phyloP scores from a whole-genome alignment of 2,113 vertebrate species.

The Myrmecophaga tridactyla region DNA sequence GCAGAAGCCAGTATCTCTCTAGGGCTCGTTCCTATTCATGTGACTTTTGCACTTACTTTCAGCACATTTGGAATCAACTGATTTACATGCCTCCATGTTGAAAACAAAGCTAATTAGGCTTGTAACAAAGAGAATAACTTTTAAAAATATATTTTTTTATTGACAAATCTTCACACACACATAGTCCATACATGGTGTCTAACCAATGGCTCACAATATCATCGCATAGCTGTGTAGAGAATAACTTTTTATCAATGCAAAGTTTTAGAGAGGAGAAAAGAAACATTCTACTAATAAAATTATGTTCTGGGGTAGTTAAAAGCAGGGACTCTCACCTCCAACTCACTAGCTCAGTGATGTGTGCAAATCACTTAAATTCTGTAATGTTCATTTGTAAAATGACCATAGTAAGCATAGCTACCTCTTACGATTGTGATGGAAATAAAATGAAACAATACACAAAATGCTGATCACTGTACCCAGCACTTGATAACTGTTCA shows the following conservation, averaged over 20 bases:
- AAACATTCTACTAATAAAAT: background rate
- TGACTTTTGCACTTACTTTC: constrained; percentile 8
- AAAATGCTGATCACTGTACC: background rate
- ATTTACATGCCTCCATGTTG: background rate
- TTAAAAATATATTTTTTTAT: too few species aligned
- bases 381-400: background rate
- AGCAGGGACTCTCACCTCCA: background rate
- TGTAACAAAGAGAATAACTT: background rate
- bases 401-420: background rate
- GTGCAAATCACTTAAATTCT: background rate
- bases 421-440: background rate
- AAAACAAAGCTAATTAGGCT: background rate
- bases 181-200: too few species aligned
- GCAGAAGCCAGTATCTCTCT: background rate
- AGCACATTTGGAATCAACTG: background rate
- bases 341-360: background rate
- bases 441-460: constrained; percentile 35
- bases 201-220: too few species aligned
- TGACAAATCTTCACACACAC: too few species aligned
- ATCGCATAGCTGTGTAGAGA: too few species aligned
- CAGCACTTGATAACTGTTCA: background rate
- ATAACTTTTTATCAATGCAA: background rate
- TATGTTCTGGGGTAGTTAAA: background rate
- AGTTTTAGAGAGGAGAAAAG: background rate
- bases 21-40: background rate